Evolutionary conservation across 2,113 vertebrate species (phyloP), one percentile per base, ranked within the genome.

Genomic region (Heliornis fulica): DNA sequence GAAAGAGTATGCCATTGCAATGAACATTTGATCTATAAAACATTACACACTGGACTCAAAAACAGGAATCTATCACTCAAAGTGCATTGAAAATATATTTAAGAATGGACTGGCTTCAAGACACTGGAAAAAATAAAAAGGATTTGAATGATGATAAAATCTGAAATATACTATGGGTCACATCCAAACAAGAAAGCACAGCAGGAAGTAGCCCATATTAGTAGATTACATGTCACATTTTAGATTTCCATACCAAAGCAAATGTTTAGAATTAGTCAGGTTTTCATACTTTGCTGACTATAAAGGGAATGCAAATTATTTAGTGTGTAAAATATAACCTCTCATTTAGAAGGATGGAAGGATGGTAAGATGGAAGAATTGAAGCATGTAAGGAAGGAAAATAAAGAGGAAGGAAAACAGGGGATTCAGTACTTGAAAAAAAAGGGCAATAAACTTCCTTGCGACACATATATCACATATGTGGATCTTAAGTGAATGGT

Each of bases 391-490:
- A n/a, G 29, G 16, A 8, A 15, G 29, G 11, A 6, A n/a, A n/a
- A n/a, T n/a, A n/a, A n/a, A n/a, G n/a, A 10, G 22, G 1, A 7
- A 15, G 45, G 3, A 5, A 23, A n/a, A 15, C 20, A 25, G 22
- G n/a, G n/a, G n/a, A n/a, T 43, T 45, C 28, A 29, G 11, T 50
- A 11, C 10, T 45, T 45, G 18, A 15, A 40, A 36, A 40, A 43
- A 83, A 60, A 54, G 1, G 10, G 15, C 38, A 9, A 32, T 23
- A 25, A 70, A 40, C 43, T 40, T 74, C 32, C 17, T 65, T 83
- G 65, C 29, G 56, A 41, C 5, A 46, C 21, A 23, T 54, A 25
- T 45, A 11, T 61, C 29, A 70, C 29, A 46, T n/a, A 21, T 79
- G 32, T 48, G 60, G 34, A 43, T 32, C 32, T 13, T 74, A 26